Evolutionary conservation across 1,140 invertebrate genomes (phyloP).

Genomic region (Uloborus diversus): DNA sequence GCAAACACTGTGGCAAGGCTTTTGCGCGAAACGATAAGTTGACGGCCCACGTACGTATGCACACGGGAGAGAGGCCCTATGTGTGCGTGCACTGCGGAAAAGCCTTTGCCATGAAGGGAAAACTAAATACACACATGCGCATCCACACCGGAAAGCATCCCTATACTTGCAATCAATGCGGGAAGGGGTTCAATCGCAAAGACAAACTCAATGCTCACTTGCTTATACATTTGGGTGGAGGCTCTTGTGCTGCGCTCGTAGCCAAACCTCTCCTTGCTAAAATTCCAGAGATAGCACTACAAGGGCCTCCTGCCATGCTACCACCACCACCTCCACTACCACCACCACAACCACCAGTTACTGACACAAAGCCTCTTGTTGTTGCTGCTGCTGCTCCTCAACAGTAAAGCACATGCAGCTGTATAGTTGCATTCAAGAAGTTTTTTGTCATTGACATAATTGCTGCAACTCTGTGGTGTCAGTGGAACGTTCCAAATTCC

Average conservation of each 20-base stretch:
- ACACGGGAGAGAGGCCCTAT: slow-evolving; percentile 65
- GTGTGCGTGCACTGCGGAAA: slow-evolving; percentile 68
- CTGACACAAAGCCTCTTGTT: slow-evolving; percentile 36
- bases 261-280: slow-evolving; percentile 46
- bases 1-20: slow-evolving; percentile 71
- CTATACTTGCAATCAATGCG: slow-evolving; percentile 73
- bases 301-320: slow-evolving; percentile 5
- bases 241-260: slow-evolving; percentile 30
- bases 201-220: slow-evolving; percentile 76
- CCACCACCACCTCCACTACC: neutral
- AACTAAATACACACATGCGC: slow-evolving; percentile 71
- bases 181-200: slow-evolving; percentile 74
- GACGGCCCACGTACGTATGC: slow-evolving; percentile 66
- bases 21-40: slow-evolving; percentile 72
- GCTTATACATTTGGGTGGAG: slow-evolving; percentile 69
- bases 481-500: neutral
- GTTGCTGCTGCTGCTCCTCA: neutral
- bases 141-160: slow-evolving; percentile 71
- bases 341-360: neutral
- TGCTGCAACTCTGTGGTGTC: neutral
- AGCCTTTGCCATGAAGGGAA: slow-evolving; percentile 70
- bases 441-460: too few relatives aligned
- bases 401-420: slow-evolving; percentile 9
- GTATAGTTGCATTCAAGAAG: too few relatives aligned
- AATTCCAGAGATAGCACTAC: slow-evolving; percentile 35